Percentiles rank a stretch among this genome's conserved stretches.
Evolutionary conservation across 2,797 vertebrate species (phyloP).

Genomic region (Sebastes ruberrimus): DNA sequence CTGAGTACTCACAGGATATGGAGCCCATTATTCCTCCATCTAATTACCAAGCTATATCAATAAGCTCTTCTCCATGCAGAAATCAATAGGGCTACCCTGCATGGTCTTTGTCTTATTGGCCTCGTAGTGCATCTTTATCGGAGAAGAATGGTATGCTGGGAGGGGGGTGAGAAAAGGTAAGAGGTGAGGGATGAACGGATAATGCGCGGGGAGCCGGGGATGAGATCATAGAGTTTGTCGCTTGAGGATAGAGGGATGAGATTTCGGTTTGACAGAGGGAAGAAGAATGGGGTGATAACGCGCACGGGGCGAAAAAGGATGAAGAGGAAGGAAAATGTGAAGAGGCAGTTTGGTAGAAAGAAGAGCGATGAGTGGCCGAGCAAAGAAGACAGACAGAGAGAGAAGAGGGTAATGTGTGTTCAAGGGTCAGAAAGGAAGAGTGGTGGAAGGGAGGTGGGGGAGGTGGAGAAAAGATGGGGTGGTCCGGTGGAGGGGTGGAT

Average conservation of each 20-base stretch:
- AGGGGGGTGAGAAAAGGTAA: conserved; percentile 1
- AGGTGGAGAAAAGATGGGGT: neutral
- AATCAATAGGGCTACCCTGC: conserved; percentile 59
- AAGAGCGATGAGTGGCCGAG: conserved; percentile 48
- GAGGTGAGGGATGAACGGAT: conserved; percentile 36
- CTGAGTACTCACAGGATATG: conserved; percentile 35
- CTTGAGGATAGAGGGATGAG: conserved; percentile 48
- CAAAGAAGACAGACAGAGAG: conserved; percentile 23
- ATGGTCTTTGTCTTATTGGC: conserved; percentile 50
- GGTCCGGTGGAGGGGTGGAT: neutral
- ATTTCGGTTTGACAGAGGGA: conserved; percentile 39
- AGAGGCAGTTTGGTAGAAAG: conserved; percentile 2
- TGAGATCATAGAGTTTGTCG: conserved; percentile 36
- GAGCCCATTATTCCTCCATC: conserved; percentile 66
- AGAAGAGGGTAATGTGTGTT: neutral
- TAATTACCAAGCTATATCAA: conserved; percentile 66
- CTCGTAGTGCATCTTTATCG: conserved; percentile 56
- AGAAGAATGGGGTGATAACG: conserved; percentile 46
- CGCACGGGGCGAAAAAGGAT: conserved; percentile 5
- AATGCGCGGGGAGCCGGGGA: conserved; percentile 10
- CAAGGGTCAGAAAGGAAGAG: conserved; percentile 18
- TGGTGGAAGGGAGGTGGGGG: neutral
- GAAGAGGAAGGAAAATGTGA: conserved; percentile 32
- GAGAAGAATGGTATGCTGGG: neutral
- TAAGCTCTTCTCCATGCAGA: conserved; percentile 39